phyloP scores from a whole-genome alignment of 2,797 vertebrate genomes.

The Lithobates pipiens region DNA sequence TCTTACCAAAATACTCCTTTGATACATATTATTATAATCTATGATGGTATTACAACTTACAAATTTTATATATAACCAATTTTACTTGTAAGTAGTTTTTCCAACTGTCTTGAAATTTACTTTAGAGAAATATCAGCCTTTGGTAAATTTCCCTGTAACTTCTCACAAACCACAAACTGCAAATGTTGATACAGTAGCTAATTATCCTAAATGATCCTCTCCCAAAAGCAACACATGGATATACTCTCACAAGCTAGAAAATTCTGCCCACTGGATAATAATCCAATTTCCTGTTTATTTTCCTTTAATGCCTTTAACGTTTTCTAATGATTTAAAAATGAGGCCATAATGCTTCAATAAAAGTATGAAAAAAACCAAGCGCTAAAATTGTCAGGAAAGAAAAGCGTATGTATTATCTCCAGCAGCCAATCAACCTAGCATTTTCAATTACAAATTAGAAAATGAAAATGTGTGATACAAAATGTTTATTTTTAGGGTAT shows the following conservation, averaged over 20 bases:
- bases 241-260: slow-evolving; percentile 6
- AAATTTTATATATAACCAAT: too few species aligned
- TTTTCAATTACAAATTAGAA: too few species aligned
- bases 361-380: too few species aligned
- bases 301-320: slow-evolving; percentile 23
- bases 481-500: too few species aligned
- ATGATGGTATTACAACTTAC: too few species aligned
- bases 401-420: too few species aligned
- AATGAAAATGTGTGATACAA: too few species aligned
- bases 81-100: too few species aligned
- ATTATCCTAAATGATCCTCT: slow-evolving; percentile 51
- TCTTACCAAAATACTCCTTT: too few species aligned
- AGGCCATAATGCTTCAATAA: background rate
- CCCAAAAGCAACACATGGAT: slow-evolving; percentile 14
- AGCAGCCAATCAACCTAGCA: too few species aligned
- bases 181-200: slow-evolving; percentile 46
- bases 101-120: background rate
- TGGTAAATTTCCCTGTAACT: slow-evolving; percentile 4
- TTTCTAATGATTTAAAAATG: slow-evolving; percentile 33
- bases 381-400: too few species aligned
- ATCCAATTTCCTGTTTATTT: slow-evolving; percentile 42
- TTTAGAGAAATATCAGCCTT: background rate
- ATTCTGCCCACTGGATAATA: slow-evolving; percentile 39
- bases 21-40: too few species aligned
- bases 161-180: slow-evolving; percentile 43